Evolutionary conservation across 2,797 vertebrate genomes (phyloP).

Genomic region (Vultur gryphus): DNA sequence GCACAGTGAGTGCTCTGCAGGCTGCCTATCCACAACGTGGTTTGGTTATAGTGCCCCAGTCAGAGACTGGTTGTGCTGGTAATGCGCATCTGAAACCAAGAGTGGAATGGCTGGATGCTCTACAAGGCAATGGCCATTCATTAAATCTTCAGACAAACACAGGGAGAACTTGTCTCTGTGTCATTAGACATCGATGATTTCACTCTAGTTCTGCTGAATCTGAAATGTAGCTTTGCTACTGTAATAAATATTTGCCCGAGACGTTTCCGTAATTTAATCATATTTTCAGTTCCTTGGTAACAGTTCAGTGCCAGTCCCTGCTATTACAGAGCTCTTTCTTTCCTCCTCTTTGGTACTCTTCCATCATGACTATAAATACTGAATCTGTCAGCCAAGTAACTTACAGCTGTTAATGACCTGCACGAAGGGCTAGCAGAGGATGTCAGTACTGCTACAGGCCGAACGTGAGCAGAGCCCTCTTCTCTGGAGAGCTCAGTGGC

Average conservation of each 20-base stretch:
- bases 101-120: not conserved
- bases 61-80: not conserved
- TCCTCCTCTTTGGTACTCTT: not conserved
- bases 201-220: not conserved
- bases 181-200: not conserved
- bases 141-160: not conserved
- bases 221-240: not conserved
- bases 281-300: not conserved
- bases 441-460: not conserved
- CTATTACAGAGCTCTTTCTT: not conserved
- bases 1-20: not conserved
- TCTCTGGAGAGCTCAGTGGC: not conserved
- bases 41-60: not conserved
- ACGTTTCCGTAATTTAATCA: not conserved
- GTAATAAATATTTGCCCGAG: not conserved
- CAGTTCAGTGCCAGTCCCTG: not conserved
- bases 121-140: not conserved
- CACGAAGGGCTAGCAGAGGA: accelerated
- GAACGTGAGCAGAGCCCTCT: not conserved
- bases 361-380: not conserved
- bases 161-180: not conserved
- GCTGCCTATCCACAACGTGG: not conserved
- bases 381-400: not conserved
- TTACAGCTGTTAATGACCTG: not conserved
- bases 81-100: not conserved